Percentiles rank a stretch among this genome's conserved stretches.
Evolutionary conservation across 2,797 vertebrate genomes (phyloP).

Genomic region (Amblyraja radiata): DNA sequence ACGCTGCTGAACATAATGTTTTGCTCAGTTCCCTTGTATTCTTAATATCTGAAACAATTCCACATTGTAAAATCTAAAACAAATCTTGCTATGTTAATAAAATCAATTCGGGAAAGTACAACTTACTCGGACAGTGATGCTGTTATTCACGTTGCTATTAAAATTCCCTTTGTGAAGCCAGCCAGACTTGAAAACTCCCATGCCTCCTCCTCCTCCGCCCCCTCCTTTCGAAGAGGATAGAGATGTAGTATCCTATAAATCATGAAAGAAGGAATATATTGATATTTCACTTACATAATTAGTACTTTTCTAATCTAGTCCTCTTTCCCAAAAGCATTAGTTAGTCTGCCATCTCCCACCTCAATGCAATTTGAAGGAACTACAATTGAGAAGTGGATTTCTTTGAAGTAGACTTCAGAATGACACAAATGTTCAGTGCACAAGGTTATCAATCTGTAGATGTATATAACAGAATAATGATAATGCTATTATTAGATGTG

Average conservation of each 20-base stretch:
- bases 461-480: background rate
- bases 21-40: background rate
- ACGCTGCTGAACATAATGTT: slow-evolving; percentile 10
- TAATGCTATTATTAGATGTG: background rate
- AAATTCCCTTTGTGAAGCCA: slow-evolving; percentile 99
- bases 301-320: background rate
- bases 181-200: slow-evolving; percentile 87
- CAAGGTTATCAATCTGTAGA: background rate
- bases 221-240: slow-evolving; percentile 97
- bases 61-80: slow-evolving; percentile 32
- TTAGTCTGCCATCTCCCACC: background rate
- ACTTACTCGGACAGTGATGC: slow-evolving; percentile 91
- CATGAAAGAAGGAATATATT: slow-evolving; percentile 43
- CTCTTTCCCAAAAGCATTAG: background rate
- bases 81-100: slow-evolving; percentile 10
- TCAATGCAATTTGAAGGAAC: background rate
- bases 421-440: background rate
- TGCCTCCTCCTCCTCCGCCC: slow-evolving; percentile 69
- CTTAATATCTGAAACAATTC: slow-evolving; percentile 14
- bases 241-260: slow-evolving; percentile 84
- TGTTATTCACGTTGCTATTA: slow-evolving; percentile 96
- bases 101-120: slow-evolving; percentile 36
- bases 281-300: slow-evolving; percentile 35
- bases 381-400: background rate
- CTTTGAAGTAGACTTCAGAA: background rate